Conservation (phyloP, 1,140 invertebrate genomes). For the Sitodiplosis mosellana region DNA sequence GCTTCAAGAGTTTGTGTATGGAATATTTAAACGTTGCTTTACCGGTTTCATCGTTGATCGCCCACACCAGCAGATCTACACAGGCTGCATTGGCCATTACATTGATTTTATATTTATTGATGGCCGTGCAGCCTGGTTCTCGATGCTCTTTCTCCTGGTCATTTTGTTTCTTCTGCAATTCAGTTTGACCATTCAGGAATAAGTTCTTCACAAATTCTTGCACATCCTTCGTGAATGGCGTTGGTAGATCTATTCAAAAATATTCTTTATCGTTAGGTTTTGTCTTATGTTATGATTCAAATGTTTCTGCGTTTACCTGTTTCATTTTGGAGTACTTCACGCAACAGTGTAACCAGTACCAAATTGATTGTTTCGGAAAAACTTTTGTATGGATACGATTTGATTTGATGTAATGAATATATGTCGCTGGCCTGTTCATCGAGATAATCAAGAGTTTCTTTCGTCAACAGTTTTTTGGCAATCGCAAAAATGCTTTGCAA, state of each 20-base stretch:
- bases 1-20: neutral
- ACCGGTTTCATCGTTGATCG: conserved; percentile 92
- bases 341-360: conserved; percentile 76
- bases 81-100: conserved; percentile 95
- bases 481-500: conserved; percentile 57
- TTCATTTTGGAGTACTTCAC: conserved; percentile 80
- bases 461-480: conserved; percentile 76
- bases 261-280: too few relatives aligned
- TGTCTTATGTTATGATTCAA: too few relatives aligned
- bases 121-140: conserved; percentile 55
- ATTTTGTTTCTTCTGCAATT: conserved; percentile 66
- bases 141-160: conserved; percentile 64
- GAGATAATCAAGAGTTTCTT: conserved; percentile 61
- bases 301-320: conserved; percentile 22
- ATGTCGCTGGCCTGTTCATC: conserved; percentile 72
- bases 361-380: conserved; percentile 91
- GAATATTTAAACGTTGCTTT: conserved; percentile 18
- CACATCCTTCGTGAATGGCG: conserved; percentile 83
- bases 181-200: conserved; percentile 82
- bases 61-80: conserved; percentile 94
- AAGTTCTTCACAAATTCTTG: conserved; percentile 51
- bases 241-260: conserved; percentile 44
- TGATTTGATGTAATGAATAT: conserved; percentile 36
- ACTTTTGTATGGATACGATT: conserved; percentile 49
- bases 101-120: conserved; percentile 87